phyloP scores from a whole-genome alignment of 1,140 invertebrate species.

The Leptinotarsa lineolata region DNA sequence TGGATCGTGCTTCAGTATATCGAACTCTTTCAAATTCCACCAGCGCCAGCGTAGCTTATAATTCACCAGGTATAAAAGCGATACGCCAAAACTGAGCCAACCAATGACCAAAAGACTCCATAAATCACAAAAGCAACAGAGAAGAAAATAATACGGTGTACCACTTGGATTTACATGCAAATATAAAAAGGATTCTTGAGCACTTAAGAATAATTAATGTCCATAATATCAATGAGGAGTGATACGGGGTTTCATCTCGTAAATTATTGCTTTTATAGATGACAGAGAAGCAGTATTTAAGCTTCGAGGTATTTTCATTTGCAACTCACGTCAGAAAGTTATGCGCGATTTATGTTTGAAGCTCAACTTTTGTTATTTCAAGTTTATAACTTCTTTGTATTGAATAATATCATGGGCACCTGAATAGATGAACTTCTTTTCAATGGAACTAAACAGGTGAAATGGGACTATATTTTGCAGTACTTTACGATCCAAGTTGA shows the following conservation, averaged over 20 bases:
- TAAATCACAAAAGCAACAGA: conserved; percentile 1
- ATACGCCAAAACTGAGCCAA: background rate
- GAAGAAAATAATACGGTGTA: conserved; percentile 13
- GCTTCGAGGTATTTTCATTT: conserved; percentile 15
- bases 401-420: background rate
- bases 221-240: conserved; percentile 8
- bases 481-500: background rate
- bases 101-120: background rate
- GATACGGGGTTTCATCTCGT: conserved; percentile 11
- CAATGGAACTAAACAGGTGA: background rate
- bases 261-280: background rate
- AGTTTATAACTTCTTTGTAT: background rate
- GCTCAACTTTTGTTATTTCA: background rate
- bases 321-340: background rate
- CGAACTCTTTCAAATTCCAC: background rate
- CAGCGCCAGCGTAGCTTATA: background rate
- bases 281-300: conserved; percentile 11
- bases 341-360: conserved; percentile 2
- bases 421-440: background rate
- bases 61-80: background rate
- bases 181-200: conserved; percentile 15
- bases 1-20: background rate
- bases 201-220: conserved; percentile 13
- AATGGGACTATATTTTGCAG: background rate
- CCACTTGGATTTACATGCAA: conserved; percentile 18